Percentiles rank a stretch among this genome's conserved stretches.
phyloP scores from a whole-genome alignment of 2,113 vertebrate genomes.

The Dolichotis patagonum region DNA sequence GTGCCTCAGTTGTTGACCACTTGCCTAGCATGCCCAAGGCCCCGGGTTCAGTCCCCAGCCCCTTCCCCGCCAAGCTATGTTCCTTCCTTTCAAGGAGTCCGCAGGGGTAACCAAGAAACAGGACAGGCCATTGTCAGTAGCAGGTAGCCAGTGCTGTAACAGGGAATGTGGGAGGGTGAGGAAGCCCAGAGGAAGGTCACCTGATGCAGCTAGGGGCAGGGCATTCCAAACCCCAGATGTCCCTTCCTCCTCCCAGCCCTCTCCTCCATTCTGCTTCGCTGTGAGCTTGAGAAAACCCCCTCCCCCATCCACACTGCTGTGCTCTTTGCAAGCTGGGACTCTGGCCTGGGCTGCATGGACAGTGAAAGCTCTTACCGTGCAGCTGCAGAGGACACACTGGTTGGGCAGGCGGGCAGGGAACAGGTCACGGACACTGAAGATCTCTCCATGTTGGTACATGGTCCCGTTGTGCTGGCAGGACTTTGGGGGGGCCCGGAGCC shows the following conservation, averaged over 20 bases:
- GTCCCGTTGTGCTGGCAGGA: constrained; percentile 94
- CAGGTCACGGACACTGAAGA: constrained; percentile 91
- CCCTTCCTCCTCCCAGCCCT: neutral
- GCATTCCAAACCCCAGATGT: neutral
- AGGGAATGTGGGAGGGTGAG: neutral
- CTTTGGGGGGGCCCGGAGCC: constrained; percentile 88
- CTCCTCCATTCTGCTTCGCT: neutral
- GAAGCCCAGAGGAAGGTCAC: neutral
- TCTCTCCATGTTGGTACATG: constrained; percentile 92
- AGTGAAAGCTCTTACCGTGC: constrained; percentile 88
- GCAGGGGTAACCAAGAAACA: neutral
- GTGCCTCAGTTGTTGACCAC: neutral
- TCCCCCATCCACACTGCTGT: neutral
- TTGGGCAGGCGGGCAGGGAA: constrained; percentile 92
- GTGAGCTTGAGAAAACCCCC: neutral
- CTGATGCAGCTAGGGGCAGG: neutral
- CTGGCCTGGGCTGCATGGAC: neutral
- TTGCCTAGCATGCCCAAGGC: neutral
- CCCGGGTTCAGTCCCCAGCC: neutral
- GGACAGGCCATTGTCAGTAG: neutral
- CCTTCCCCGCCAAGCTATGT: too few species aligned
- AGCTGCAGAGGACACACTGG: constrained; percentile 97
- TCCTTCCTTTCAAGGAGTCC: neutral
- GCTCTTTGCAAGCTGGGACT: neutral
- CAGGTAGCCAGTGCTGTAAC: neutral